Conservation (phyloP, 37 sponge, comb jelly and placozoan genomes). For the Chondrilla cf. caribensis region DNA sequence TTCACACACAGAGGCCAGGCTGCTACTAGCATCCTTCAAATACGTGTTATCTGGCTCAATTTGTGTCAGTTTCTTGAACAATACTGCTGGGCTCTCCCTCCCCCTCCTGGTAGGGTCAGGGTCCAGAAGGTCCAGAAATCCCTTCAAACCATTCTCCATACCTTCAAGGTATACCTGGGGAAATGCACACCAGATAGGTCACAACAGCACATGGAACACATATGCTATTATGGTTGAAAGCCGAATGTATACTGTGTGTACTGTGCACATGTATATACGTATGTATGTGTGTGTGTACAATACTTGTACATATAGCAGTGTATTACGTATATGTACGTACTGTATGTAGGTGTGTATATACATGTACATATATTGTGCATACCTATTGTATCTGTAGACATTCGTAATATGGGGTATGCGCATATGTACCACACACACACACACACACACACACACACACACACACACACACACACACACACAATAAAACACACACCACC, state of each 20-base stretch:
- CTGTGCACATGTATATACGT: too few species aligned
- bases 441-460: constrained; percentile 45
- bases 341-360: too few species aligned
- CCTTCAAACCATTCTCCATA: constrained; percentile 59
- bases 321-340: constrained; percentile 5
- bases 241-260: neutral
- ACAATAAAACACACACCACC: constrained; percentile 13
- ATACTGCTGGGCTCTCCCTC: constrained; percentile 29
- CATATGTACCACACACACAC: constrained; percentile 16
- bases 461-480: constrained; percentile 37
- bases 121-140: constrained; percentile 45
- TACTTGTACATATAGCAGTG: neutral
- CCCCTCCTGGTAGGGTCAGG: neutral
- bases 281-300: neutral
- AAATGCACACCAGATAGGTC: neutral
- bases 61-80: constrained; percentile 60
- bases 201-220: neutral
- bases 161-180: constrained; percentile 54
- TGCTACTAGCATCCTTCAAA: constrained; percentile 48
- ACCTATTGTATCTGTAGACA: too few species aligned
- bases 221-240: neutral
- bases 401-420: too few species aligned
- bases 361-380: too few species aligned
- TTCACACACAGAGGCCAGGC: constrained; percentile 58
- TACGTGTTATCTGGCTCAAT: constrained; percentile 57